A percentile compares a stretch with the other conserved stretches of the same genome.
Evolutionary conservation across 2,113 vertebrate species (phyloP).

Genomic region (Mesocricetus auratus): DNA sequence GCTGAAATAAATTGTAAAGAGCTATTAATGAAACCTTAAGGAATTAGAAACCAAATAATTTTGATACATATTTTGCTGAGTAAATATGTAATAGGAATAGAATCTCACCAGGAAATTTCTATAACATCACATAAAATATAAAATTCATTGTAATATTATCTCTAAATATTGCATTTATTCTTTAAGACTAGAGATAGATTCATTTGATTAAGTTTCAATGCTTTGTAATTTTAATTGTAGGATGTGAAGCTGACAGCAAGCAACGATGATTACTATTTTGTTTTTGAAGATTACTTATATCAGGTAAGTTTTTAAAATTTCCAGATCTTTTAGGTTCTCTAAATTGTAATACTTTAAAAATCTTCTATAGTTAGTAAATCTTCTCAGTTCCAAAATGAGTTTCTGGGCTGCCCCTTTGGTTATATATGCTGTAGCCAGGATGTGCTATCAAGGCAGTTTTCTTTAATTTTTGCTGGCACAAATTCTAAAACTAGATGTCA

Average conservation of each 20-base stretch:
- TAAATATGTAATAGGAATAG: constrained; percentile 47
- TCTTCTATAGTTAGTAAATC: constrained; percentile 8
- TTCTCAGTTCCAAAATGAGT: neutral
- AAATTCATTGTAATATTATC: constrained; percentile 28
- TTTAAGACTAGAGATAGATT: constrained; percentile 8
- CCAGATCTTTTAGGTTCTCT: constrained; percentile 35
- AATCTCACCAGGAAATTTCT: constrained; percentile 43
- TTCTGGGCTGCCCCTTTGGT: neutral
- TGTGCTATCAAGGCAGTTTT: neutral
- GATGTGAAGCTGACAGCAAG: constrained; percentile 99
- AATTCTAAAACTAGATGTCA: neutral
- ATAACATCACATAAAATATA: constrained; percentile 2
- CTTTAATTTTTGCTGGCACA: constrained; percentile 13
- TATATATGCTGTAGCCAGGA: neutral
- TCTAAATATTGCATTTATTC: neutral
- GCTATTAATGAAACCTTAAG: constrained; percentile 31
- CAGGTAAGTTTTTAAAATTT: constrained; percentile 90
- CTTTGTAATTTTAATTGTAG: constrained; percentile 85
- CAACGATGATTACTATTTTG: constrained; percentile 99
- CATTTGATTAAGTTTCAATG: constrained; percentile 47
- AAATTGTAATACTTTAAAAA: neutral
- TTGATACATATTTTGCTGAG: neutral
- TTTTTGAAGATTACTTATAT: constrained; percentile 99
- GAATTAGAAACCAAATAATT: constrained; percentile 50
- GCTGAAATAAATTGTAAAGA: constrained; percentile 24